Conservation (phyloP, 2,113 vertebrate genomes). For the Prinia subflava region DNA sequence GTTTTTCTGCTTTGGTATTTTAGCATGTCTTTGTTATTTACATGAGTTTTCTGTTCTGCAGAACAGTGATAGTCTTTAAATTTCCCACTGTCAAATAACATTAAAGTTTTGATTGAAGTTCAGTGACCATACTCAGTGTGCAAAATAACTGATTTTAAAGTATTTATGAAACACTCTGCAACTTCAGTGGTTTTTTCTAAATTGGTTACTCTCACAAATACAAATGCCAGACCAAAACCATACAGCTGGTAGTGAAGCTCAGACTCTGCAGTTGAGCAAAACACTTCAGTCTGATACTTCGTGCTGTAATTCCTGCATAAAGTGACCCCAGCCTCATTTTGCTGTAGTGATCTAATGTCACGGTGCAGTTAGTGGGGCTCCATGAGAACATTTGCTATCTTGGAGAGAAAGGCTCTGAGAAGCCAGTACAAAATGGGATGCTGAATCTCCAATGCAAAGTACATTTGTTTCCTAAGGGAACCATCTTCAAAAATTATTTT, state of each 20-base stretch:
- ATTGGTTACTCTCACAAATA: background rate
- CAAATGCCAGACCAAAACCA: background rate
- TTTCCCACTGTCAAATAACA: background rate
- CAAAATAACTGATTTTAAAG: background rate
- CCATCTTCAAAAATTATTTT: background rate
- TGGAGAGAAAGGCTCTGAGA: background rate
- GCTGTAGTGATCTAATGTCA: background rate
- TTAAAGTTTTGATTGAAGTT: background rate
- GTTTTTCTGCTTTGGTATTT: background rate
- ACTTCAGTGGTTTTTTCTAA: background rate
- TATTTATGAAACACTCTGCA: background rate
- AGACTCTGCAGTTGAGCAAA: background rate
- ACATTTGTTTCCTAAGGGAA: background rate
- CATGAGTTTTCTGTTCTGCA: background rate
- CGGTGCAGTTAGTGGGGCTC: background rate
- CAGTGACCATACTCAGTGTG: background rate
- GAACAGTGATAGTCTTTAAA: background rate
- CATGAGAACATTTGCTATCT: background rate
- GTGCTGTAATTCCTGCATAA: background rate
- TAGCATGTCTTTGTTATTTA: background rate
- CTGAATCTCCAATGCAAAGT: background rate
- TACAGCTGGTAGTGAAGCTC: background rate
- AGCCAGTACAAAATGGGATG: background rate
- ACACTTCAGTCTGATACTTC: background rate
- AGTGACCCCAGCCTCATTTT: background rate